Evolutionary conservation across 2,888 invertebrate genomes (phyloP).

Genomic region (Atrina japonica): DNA sequence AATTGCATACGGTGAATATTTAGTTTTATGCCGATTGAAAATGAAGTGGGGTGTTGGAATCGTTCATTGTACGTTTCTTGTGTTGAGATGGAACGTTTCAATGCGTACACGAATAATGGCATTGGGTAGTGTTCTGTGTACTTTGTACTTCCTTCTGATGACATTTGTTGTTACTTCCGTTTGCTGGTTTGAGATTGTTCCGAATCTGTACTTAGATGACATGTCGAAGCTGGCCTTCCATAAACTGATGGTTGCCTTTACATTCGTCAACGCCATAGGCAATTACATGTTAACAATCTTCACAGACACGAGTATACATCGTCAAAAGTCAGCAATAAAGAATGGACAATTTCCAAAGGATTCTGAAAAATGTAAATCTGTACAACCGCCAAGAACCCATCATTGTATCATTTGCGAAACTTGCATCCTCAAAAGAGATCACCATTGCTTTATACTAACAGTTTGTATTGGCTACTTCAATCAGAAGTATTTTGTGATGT

Average conservation of each 20-base stretch:
- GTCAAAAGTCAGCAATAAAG: not conserved
- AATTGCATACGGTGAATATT: too few species aligned
- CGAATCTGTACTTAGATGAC: slow-evolving; percentile 40
- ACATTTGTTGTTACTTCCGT: slow-evolving; percentile 42
- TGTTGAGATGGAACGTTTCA: too few species aligned
- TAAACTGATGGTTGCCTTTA: slow-evolving; percentile 33
- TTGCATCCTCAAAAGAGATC: slow-evolving; percentile 57
- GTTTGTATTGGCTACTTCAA: slow-evolving; percentile 61
- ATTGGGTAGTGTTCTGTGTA: slow-evolving; percentile 18
- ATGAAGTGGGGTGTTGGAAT: too few species aligned
- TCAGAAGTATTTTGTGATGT: slow-evolving; percentile 61
- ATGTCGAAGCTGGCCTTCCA: slow-evolving; percentile 21
- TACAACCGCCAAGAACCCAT: slow-evolving; percentile 52
- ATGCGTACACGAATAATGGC: slow-evolving; percentile 31
- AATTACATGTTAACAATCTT: slow-evolving; percentile 48
- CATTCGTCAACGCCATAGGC: slow-evolving; percentile 56
- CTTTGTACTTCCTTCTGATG: slow-evolving; percentile 42
- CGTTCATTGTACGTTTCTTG: too few species aligned
- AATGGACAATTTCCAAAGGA: not conserved
- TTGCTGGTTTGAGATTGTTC: slow-evolving; percentile 48
- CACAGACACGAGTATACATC: slow-evolving; percentile 43
- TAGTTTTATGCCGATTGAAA: too few species aligned
- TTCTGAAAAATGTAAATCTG: slow-evolving; percentile 28
- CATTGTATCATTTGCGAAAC: slow-evolving; percentile 58
- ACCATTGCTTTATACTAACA: slow-evolving; percentile 64